Evolutionary conservation across 2,113 vertebrate genomes (phyloP).

Genomic region (Osmerus mordax): DNA sequence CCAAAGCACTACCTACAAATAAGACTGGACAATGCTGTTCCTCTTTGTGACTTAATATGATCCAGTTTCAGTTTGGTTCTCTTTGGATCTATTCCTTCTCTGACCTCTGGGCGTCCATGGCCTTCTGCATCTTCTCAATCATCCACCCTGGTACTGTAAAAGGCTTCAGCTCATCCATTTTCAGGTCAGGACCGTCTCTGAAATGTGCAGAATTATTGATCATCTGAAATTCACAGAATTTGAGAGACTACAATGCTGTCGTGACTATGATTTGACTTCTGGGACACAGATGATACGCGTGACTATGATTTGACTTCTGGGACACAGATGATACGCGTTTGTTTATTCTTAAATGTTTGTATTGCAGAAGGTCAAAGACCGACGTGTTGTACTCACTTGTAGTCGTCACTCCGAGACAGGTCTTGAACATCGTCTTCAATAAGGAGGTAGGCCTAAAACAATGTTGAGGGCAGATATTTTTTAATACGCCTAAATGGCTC

Average conservation of each 20-base stretch:
- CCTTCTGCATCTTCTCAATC: constrained; percentile 90
- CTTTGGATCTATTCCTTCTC: constrained; percentile 50
- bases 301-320: too few species aligned
- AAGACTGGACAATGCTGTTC: not conserved
- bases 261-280: too few species aligned
- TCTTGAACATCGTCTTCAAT: constrained; percentile 93
- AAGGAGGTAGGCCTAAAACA: constrained; percentile 87
- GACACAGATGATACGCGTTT: too few species aligned
- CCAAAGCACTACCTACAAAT: not conserved
- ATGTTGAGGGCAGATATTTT: not conserved
- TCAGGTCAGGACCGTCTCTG: constrained; percentile 86
- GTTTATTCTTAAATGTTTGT: too few species aligned
- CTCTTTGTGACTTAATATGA: not conserved
- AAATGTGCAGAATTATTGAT: not conserved
- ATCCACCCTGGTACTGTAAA: constrained; percentile 88
- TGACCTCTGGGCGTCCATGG: constrained; percentile 87
- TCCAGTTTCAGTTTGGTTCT: not conserved
- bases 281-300: too few species aligned
- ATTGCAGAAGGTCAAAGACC: too few species aligned
- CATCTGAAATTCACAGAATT: too few species aligned
- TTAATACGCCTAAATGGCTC: not conserved
- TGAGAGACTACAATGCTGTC: too few species aligned
- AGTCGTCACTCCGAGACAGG: constrained; percentile 85
- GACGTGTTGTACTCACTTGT: constrained; percentile 75
- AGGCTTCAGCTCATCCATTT: constrained; percentile 88